Evolutionary conservation across 2,797 vertebrate genomes (phyloP).

Genomic region (Leuciscus waleckii): DNA sequence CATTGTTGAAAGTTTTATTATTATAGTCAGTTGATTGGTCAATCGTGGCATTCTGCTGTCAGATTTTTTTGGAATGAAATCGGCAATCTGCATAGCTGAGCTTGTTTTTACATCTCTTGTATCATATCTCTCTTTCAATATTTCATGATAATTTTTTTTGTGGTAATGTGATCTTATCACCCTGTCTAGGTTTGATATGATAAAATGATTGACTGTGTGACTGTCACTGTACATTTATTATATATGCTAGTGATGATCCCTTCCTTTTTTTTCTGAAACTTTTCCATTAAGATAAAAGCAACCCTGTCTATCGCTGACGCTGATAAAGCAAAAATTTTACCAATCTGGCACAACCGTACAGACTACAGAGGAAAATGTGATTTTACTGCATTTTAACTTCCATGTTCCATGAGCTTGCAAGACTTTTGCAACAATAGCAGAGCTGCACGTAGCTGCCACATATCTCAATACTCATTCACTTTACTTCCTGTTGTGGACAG

Average conservation of each 20-base stretch:
- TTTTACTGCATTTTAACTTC: slow-evolving; percentile 30
- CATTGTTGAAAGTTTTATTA: background rate
- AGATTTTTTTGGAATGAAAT: background rate
- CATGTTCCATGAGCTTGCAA: slow-evolving; percentile 7
- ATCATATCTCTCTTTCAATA: slow-evolving; percentile 9
- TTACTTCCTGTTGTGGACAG: slow-evolving; percentile 13
- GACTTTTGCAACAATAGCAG: slow-evolving; percentile 22
- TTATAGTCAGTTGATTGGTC: background rate
- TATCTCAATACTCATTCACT: slow-evolving; percentile 6
- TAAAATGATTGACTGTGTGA: background rate
- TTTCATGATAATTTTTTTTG: background rate
- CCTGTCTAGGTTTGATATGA: background rate
- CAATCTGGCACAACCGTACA: background rate
- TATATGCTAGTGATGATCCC: background rate
- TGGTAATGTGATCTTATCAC: background rate
- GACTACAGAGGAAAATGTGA: slow-evolving; percentile 19
- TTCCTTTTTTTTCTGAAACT: background rate
- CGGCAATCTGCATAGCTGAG: background rate
- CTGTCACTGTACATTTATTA: background rate
- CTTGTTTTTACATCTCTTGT: background rate
- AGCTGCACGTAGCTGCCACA: background rate
- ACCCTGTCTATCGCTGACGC: background rate
- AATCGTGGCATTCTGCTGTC: background rate
- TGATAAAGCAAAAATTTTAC: background rate
- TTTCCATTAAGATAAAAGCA: background rate